A percentile compares a stretch with the other conserved stretches of the same genome.
phyloP scores from a whole-genome alignment of 2,888 invertebrate species.

The Drosophila cognata region DNA sequence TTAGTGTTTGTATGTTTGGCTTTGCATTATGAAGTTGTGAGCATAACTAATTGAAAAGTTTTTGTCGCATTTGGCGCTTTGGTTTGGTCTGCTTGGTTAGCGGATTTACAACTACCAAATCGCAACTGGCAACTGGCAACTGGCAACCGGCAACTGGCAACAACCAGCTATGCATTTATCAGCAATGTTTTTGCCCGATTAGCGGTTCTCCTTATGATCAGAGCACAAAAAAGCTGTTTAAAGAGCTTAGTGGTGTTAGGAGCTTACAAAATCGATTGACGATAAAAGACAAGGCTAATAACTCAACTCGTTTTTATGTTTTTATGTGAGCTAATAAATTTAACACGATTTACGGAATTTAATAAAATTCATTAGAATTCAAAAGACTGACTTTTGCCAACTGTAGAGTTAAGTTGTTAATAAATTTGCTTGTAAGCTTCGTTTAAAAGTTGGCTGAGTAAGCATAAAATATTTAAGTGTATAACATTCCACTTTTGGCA shows the following conservation, averaged over 20 bases:
- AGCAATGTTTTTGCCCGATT: conserved; percentile 37
- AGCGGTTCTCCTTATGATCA: conserved; percentile 22
- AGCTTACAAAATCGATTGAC: conserved; percentile 10
- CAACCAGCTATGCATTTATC: conserved; percentile 30
- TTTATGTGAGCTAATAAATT: conserved; percentile 3
- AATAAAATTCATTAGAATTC: conserved; percentile 1
- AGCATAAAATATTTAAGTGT: conserved; percentile 1
- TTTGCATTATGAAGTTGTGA: conserved; percentile 73
- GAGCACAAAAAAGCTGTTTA: conserved; percentile 19
- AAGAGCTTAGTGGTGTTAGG: conserved; percentile 6
- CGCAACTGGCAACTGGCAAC: conserved; percentile 10
- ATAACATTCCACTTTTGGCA: not conserved
- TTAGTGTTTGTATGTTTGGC: conserved; percentile 60
- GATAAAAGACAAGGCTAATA: not conserved
- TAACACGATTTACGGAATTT: not conserved
- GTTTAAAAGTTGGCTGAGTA: not conserved
- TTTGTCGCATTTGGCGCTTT: conserved; percentile 60
- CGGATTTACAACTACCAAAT: conserved; percentile 45
- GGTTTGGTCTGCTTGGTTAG: conserved; percentile 39
- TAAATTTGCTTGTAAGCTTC: not conserved
- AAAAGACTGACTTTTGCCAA: not conserved
- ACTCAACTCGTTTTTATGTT: not conserved
- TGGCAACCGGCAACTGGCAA: conserved; percentile 11
- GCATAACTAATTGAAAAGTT: conserved; percentile 78
- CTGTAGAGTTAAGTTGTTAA: not conserved